Percentiles rank a stretch among this genome's conserved stretches.
Evolutionary conservation across 2,797 vertebrate species (phyloP).

Genomic region (Darevskia nairensis): DNA sequence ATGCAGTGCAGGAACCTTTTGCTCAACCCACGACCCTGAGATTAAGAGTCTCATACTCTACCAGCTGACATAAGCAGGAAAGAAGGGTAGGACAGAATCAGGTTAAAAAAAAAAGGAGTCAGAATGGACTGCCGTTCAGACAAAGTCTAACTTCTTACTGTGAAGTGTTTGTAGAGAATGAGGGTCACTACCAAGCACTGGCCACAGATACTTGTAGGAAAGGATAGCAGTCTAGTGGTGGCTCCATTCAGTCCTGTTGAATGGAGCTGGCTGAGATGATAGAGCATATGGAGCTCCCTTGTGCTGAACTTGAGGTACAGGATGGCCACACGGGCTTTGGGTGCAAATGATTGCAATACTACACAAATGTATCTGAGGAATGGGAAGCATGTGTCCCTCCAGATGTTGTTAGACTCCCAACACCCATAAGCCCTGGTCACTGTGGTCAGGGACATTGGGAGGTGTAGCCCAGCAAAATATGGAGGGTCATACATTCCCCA

Average conservation of each 20-base stretch:
- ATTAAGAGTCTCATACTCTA: no score
- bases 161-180: neutral
- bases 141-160: neutral
- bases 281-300: neutral
- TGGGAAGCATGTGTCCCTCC: neutral
- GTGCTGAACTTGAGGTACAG: neutral
- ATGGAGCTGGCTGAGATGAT: neutral
- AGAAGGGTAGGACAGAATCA: neutral
- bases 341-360: neutral
- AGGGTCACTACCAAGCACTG: neutral
- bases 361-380: slow-evolving; percentile 13
- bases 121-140: neutral
- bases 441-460: neutral
- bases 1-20: no score
- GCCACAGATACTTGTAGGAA: neutral
- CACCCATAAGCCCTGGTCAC: neutral
- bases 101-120: neutral
- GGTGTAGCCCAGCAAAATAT: neutral
- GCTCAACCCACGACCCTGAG: no score
- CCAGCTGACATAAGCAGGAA: neutral
- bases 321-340: neutral
- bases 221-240: neutral
- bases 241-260: no score
- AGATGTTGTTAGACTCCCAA: neutral
- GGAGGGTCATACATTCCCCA: neutral